phyloP scores from a whole-genome alignment of 2,797 vertebrate genomes.

The Epinephelus awoara region DNA sequence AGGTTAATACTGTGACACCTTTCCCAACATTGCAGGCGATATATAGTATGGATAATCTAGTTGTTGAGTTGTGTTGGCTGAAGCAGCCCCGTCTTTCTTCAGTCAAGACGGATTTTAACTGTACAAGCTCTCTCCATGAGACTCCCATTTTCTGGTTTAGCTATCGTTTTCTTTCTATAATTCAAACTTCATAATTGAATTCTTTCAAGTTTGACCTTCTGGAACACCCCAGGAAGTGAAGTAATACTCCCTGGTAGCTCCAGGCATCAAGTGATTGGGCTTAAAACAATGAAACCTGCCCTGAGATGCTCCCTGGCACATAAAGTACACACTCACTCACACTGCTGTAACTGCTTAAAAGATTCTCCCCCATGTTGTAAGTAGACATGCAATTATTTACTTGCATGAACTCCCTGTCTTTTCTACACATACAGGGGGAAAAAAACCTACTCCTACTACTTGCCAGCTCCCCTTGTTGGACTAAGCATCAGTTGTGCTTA shows the following conservation, averaged over 20 bases:
- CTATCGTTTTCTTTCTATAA: slow-evolving; percentile 40
- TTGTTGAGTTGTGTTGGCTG: slow-evolving; percentile 13
- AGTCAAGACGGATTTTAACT: slow-evolving; percentile 34
- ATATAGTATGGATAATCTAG: slow-evolving; percentile 10
- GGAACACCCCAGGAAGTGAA: slow-evolving; percentile 66
- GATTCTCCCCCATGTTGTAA: slow-evolving; percentile 53
- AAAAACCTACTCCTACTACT: slow-evolving; percentile 39
- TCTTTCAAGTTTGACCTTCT: slow-evolving; percentile 69
- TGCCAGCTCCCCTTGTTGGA: slow-evolving; percentile 18
- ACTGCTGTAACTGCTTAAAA: slow-evolving; percentile 60
- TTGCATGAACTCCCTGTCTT: slow-evolving; percentile 49
- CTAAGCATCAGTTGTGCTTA: slow-evolving; percentile 52
- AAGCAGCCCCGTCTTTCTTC: not conserved
- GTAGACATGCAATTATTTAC: slow-evolving; percentile 65
- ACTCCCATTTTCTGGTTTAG: slow-evolving; percentile 28
- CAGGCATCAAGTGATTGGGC: slow-evolving; percentile 59
- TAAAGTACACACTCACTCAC: slow-evolving; percentile 47
- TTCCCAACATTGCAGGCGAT: slow-evolving; percentile 2
- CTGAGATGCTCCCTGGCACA: slow-evolving; percentile 58
- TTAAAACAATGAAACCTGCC: slow-evolving; percentile 68
- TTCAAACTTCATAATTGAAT: slow-evolving; percentile 59
- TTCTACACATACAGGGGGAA: slow-evolving; percentile 24
- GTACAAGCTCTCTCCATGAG: slow-evolving; percentile 11
- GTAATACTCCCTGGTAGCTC: slow-evolving; percentile 68
- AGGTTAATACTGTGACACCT: not conserved